phyloP scores from a whole-genome alignment of 2,113 vertebrate species.

The Vidua macroura region DNA sequence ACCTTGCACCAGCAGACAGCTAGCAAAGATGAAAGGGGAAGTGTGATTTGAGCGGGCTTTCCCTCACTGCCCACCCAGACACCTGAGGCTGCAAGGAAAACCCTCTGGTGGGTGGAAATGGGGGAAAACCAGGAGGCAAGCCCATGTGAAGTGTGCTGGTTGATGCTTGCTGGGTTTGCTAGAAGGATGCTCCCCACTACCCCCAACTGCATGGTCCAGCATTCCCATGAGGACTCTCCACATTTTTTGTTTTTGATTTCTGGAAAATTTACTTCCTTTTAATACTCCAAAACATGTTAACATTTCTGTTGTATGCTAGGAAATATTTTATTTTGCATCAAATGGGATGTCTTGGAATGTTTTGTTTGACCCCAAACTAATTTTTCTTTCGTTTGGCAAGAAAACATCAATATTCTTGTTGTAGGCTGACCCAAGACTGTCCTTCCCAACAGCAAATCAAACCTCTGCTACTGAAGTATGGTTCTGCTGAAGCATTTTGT shows the following conservation, averaged over 20 bases:
- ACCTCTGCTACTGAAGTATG: background rate
- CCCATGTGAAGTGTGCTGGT: fast-evolving
- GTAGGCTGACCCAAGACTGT: background rate
- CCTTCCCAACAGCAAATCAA: background rate
- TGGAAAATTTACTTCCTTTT: background rate
- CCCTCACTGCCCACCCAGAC: constrained; percentile 19
- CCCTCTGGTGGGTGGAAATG: background rate
- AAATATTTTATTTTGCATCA: background rate
- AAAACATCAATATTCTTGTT: background rate
- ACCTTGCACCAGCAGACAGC: background rate
- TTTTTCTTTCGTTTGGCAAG: background rate
- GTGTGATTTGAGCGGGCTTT: constrained; percentile 44
- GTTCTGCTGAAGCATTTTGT: background rate
- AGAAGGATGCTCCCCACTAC: fast-evolving
- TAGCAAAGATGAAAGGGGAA: constrained; percentile 67
- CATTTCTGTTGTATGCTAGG: background rate
- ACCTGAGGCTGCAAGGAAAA: constrained; percentile 60
- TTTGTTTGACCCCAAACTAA: background rate
- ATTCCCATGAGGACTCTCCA: background rate
- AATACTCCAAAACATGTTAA: background rate
- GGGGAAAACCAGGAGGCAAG: background rate
- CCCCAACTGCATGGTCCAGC: background rate
- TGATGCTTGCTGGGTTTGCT: background rate
- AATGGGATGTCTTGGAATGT: background rate
- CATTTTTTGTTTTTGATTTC: background rate